These are phyloP conservation scores for Psilanteris sp. DNA, from an alignment of 1,140 invertebrate species.

Conservation along the genomic window DNA sequence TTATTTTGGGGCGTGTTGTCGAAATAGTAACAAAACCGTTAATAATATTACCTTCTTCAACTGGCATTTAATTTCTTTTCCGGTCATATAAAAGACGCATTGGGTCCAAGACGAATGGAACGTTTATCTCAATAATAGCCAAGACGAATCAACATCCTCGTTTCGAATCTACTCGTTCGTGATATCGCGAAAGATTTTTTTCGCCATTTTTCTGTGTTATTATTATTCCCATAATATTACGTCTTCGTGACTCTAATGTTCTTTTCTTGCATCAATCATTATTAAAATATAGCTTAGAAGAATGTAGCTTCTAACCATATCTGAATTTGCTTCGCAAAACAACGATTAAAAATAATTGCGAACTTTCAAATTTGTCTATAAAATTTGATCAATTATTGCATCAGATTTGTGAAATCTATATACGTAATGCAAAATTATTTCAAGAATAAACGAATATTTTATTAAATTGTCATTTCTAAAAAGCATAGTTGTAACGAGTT, in stretches of 20 bases:
- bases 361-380: too few relatives aligned
- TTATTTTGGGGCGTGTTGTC: constrained; percentile 7
- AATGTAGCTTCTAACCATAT: too few relatives aligned
- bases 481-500: too few relatives aligned
- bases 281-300: too few relatives aligned
- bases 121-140: constrained; percentile 57
- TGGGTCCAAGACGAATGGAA: constrained; percentile 40
- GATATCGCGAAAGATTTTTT: constrained; percentile 5
- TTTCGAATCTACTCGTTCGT: constrained; percentile 25
- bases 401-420: too few relatives aligned
- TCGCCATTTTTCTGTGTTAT: not conserved
- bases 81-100: constrained; percentile 44
- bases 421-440: too few relatives aligned
- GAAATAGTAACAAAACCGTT: constrained; percentile 31
- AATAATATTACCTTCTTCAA: constrained; percentile 49
- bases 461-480: too few relatives aligned
- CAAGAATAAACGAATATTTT: too few relatives aligned
- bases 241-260: constrained; percentile 6
- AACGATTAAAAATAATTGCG: too few relatives aligned
- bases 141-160: constrained; percentile 54
- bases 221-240: too few relatives aligned
- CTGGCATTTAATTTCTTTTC: constrained; percentile 59
- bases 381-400: too few relatives aligned
- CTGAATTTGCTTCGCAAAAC: too few relatives aligned
- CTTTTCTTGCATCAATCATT: not conserved